These are phyloP conservation scores for Andrena hattorfiana DNA, from an alignment of 2,888 invertebrate species.

Conservation along the genomic window DNA sequence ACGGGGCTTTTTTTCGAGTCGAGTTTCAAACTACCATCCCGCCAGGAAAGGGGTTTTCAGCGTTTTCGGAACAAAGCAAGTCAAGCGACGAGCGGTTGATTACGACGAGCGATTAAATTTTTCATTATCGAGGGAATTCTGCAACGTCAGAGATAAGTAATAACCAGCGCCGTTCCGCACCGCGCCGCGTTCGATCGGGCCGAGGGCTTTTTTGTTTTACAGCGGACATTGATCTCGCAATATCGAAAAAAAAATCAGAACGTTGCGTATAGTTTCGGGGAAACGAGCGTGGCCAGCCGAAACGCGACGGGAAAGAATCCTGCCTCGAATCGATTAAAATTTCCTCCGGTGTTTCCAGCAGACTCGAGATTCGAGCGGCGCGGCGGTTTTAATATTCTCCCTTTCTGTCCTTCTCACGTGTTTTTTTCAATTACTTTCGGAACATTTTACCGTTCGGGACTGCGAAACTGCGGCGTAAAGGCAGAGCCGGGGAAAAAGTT, in stretches of 20 bases:
- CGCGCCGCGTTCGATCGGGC: slow-evolving; percentile 8
- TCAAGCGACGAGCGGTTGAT: slow-evolving; percentile 39
- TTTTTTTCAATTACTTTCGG: slow-evolving; percentile 1
- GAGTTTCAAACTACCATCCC: slow-evolving; percentile 9
- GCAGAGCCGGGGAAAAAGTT: neutral
- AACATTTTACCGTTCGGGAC: slow-evolving; percentile 17
- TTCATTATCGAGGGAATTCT: slow-evolving; percentile 54
- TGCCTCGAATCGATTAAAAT: too few relatives aligned
- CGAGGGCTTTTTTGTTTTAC: slow-evolving; percentile 1
- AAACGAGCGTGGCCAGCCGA: neutral
- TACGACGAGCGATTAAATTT: slow-evolving; percentile 52
- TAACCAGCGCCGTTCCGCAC: neutral
- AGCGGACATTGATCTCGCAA: neutral
- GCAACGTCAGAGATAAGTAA: slow-evolving; percentile 48
- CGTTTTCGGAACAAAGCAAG: slow-evolving; percentile 38
- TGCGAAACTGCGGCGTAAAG: neutral
- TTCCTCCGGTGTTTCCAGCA: neutral
- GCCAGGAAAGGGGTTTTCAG: neutral
- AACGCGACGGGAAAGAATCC: neutral
- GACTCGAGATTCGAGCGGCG: neutral
- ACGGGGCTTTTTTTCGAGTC: neutral
- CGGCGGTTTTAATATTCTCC: neutral
- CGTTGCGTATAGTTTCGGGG: neutral
- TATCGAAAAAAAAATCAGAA: slow-evolving; percentile 27
- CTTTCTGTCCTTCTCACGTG: neutral